These are phyloP conservation scores for Drosophila athabasca DNA, from an alignment of 1,140 invertebrate species.

Conservation along the genomic window DNA sequence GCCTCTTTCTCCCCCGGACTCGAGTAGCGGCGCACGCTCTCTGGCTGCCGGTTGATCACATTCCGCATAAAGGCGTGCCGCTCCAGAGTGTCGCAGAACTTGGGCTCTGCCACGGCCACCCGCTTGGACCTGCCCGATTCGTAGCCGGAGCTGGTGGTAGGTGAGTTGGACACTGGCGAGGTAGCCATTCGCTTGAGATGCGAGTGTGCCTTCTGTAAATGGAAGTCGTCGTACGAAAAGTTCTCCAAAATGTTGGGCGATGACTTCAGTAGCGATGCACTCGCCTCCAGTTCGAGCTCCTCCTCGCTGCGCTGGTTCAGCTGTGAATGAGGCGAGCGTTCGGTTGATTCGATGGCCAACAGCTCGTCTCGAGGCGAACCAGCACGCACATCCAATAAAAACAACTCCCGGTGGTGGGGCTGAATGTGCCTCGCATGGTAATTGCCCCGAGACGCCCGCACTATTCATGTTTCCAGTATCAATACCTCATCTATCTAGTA, in stretches of 20 bases:
- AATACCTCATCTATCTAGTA: slow-evolving; percentile 35
- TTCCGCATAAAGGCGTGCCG: slow-evolving; percentile 78
- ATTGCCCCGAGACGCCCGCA: slow-evolving; percentile 51
- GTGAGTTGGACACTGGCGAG: slow-evolving; percentile 1
- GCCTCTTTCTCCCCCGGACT: slow-evolving; percentile 76
- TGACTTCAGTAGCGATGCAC: slow-evolving; percentile 66
- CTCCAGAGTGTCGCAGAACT: slow-evolving; percentile 76
- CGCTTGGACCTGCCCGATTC: slow-evolving; percentile 13
- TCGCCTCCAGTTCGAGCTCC: slow-evolving; percentile 65
- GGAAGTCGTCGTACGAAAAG: slow-evolving; percentile 74
- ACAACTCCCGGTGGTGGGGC: slow-evolving; percentile 35
- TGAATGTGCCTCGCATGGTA: slow-evolving; percentile 65
- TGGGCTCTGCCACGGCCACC: slow-evolving; percentile 41
- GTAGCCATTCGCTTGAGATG: slow-evolving; percentile 67
- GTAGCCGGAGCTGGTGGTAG: slow-evolving; percentile 15
- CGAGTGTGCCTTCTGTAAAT: slow-evolving; percentile 17
- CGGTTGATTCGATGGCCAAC: slow-evolving; percentile 25
- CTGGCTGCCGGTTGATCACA: slow-evolving; percentile 72
- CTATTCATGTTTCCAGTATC: slow-evolving; percentile 27
- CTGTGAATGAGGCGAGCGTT: slow-evolving; percentile 50
- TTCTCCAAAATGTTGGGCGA: slow-evolving; percentile 80
- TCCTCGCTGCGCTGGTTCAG: slow-evolving; percentile 51
- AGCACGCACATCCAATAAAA: slow-evolving; percentile 73
- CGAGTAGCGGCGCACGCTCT: slow-evolving; percentile 68
- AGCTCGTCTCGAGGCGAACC: slow-evolving; percentile 47